phyloP scores from a whole-genome alignment of 2,888 invertebrate species.

The Vannuccia rotundouncinata region DNA sequence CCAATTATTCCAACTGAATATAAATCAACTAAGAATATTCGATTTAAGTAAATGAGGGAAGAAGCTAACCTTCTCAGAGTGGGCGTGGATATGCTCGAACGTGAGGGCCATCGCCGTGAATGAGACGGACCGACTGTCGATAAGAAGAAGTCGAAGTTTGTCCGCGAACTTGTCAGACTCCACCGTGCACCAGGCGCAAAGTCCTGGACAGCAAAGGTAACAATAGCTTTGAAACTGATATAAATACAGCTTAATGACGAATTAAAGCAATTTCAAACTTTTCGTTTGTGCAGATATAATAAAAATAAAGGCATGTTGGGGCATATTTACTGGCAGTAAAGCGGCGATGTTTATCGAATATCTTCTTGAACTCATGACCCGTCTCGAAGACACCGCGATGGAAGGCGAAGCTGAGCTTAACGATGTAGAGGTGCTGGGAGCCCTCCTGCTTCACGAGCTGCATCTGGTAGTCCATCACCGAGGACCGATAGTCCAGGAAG shows the following conservation, averaged over 20 bases:
- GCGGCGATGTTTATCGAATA: constrained; percentile 8
- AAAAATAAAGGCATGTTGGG: too few species aligned
- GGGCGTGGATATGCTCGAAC: background rate
- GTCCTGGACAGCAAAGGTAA: background rate
- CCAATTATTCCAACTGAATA: too few species aligned
- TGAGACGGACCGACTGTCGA: constrained; percentile 28
- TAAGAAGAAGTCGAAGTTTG: constrained; percentile 22
- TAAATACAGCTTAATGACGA: too few species aligned
- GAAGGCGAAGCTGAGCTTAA: constrained; percentile 17
- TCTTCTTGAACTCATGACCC: constrained; percentile 22
- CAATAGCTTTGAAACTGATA: too few species aligned
- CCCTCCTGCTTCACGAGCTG: constrained; percentile 36
- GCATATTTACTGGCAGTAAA: constrained; percentile 4
- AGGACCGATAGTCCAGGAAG: constrained; percentile 70
- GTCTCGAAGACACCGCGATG: constrained; percentile 28
- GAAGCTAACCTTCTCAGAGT: constrained; percentile 6
- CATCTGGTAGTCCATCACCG: constrained; percentile 64
- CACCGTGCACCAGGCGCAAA: constrained; percentile 29
- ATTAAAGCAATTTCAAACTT: too few species aligned
- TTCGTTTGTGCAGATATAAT: too few species aligned
- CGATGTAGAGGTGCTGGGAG: constrained; percentile 36
- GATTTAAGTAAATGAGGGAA: too few species aligned
- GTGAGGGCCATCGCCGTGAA: constrained; percentile 22
- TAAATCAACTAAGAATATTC: too few species aligned
- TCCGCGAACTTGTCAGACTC: constrained; percentile 32